Percentiles rank a stretch among this genome's conserved stretches.
Evolutionary conservation across 2,888 invertebrate genomes (phyloP).

Genomic region (Stramonita haemastoma): DNA sequence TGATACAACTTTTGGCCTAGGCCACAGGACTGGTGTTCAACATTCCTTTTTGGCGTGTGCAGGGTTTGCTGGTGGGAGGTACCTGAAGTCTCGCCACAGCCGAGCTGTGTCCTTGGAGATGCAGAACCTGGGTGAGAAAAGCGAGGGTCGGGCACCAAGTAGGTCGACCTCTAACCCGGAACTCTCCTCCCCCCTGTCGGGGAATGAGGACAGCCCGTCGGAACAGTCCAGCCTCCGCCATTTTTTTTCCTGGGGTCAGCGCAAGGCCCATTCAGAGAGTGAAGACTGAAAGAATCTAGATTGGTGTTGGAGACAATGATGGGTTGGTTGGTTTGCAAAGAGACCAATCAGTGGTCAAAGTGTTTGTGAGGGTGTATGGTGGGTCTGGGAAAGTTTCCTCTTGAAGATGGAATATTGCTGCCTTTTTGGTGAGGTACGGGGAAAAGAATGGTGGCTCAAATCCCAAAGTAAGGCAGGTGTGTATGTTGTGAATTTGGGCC

Average conservation of each 20-base stretch:
- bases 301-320: neutral
- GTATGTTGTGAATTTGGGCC: too few species aligned
- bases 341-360: too few species aligned
- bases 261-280: constrained; percentile 27
- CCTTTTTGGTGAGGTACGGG: too few species aligned
- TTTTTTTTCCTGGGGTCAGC: constrained; percentile 29
- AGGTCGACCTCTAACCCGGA: constrained; percentile 45
- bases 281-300: neutral
- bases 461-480: too few species aligned
- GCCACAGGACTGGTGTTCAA: too few species aligned
- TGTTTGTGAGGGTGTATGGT: neutral
- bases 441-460: too few species aligned
- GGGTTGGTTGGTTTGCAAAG: neutral
- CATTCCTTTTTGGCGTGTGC: constrained; percentile 2
- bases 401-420: too few species aligned
- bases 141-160: constrained; percentile 50
- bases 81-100: constrained; percentile 60
- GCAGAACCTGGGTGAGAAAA: constrained; percentile 57
- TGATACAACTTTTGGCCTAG: too few species aligned
- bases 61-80: constrained; percentile 64
- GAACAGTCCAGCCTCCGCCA: neutral
- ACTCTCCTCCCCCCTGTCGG: constrained; percentile 19
- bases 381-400: neutral
- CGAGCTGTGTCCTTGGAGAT: constrained; percentile 61
- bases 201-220: neutral